phyloP scores from a whole-genome alignment of 2,888 invertebrate genomes.

The Trimorus sp. region DNA sequence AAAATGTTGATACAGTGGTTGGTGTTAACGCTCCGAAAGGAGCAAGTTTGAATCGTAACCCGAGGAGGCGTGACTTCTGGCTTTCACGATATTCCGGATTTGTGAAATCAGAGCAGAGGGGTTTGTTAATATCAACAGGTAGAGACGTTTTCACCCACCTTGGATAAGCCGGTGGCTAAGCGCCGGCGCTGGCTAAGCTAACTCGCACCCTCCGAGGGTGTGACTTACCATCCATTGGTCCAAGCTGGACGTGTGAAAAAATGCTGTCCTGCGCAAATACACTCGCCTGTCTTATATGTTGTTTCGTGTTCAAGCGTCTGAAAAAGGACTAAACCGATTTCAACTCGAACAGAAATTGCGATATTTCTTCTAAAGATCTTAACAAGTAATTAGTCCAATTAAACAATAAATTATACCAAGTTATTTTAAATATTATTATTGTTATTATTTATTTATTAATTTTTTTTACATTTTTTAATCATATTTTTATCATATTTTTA shows the following conservation, averaged over 20 bases:
- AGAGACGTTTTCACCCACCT: conserved; percentile 74
- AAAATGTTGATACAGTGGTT: too few species aligned
- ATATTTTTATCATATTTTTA: too few species aligned
- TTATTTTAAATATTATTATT: too few species aligned
- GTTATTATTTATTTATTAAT: too few species aligned
- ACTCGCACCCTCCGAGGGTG: conserved; percentile 80
- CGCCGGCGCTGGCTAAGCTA: conserved; percentile 81
- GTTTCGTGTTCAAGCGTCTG: conserved; percentile 17
- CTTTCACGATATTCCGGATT: conserved; percentile 74
- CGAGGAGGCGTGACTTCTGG: conserved; percentile 75
- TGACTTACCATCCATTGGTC: conserved; percentile 79
- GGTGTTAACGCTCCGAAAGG: too few species aligned
- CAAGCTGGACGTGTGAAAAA: conserved; percentile 75
- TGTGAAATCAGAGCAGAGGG: conserved; percentile 79
- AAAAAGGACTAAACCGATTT: conserved; percentile 23
- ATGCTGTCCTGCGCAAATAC: conserved; percentile 74
- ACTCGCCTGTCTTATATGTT: not conserved
- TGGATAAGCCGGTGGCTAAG: conserved; percentile 80
- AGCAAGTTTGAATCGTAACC: not conserved
- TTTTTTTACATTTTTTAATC: too few species aligned
- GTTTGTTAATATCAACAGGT: conserved; percentile 81
- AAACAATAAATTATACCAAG: too few species aligned
- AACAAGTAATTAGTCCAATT: too few species aligned
- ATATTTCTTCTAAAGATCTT: too few species aligned
- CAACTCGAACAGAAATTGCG: too few species aligned